These are phyloP conservation scores for Glareola pratincola DNA, from an alignment of 2,113 vertebrate genomes.

Conservation along the genomic window DNA sequence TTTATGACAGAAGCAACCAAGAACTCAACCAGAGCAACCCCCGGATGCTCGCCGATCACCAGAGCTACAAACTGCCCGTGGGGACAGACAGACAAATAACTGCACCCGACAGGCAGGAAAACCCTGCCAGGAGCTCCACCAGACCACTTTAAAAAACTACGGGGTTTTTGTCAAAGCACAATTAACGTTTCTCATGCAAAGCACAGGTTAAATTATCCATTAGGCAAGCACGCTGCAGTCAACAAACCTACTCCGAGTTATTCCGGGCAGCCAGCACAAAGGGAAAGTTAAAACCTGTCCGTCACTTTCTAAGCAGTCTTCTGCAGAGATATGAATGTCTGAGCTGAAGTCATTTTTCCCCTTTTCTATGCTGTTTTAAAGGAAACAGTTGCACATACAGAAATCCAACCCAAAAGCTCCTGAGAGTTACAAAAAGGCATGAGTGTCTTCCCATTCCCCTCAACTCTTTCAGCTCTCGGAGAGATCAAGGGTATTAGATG, in stretches of 20 bases:
- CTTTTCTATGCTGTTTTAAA: rapidly evolving
- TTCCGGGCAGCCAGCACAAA: background rate
- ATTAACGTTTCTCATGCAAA: background rate
- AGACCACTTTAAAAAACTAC: background rate
- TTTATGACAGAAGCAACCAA: background rate
- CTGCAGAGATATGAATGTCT: background rate
- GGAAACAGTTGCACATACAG: background rate
- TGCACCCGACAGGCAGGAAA: no score
- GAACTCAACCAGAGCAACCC: background rate
- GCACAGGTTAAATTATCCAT: background rate
- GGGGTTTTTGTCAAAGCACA: background rate
- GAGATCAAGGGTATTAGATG: background rate
- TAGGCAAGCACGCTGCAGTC: no score
- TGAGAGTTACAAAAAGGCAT: background rate
- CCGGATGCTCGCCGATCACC: background rate
- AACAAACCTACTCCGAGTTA: background rate
- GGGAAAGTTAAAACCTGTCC: background rate
- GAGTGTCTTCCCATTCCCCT: background rate
- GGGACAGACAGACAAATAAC: no score
- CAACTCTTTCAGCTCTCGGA: background rate
- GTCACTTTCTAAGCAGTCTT: background rate
- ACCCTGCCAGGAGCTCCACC: background rate
- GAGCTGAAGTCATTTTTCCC: background rate
- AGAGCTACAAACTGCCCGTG: background rate
- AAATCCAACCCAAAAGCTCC: background rate